These are phyloP conservation scores for Sturnira hondurensis DNA, from an alignment of 2,113 vertebrate genomes.

Conservation along the genomic window DNA sequence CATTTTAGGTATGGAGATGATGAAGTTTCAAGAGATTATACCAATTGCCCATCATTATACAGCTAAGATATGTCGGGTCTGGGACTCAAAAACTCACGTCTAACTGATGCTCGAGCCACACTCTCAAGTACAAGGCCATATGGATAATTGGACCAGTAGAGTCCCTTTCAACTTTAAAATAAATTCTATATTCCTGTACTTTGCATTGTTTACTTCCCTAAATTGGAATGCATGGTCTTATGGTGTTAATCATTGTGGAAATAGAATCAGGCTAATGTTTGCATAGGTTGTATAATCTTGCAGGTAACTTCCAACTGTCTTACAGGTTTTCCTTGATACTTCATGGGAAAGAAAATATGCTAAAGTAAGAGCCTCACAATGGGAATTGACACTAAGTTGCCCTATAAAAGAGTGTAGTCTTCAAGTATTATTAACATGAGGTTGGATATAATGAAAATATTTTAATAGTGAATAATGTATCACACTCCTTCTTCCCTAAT, in stretches of 20 bases:
- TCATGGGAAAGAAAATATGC: neutral
- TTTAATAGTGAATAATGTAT: neutral
- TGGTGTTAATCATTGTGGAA: neutral
- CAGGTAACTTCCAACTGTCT: neutral
- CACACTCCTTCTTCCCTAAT: neutral
- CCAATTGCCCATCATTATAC: neutral
- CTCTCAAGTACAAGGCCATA: neutral
- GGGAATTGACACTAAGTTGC: neutral
- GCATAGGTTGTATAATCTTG: constrained; percentile 8
- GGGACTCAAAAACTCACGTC: neutral
- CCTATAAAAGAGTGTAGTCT: neutral
- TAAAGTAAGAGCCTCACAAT: constrained; percentile 33
- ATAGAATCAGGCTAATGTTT: neutral
- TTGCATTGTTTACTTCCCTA: neutral
- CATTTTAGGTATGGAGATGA: neutral
- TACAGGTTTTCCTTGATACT: constrained; percentile 29
- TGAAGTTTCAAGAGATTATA: neutral
- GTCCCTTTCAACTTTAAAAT: neutral
- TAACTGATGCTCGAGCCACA: neutral
- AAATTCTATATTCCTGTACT: neutral
- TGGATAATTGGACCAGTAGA: neutral
- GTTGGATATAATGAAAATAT: neutral
- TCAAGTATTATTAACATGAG: neutral
- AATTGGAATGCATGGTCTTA: neutral
- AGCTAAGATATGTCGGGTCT: neutral